Evolutionary conservation across 2,797 vertebrate species (phyloP).

Genomic region (Cottoperca gobio): DNA sequence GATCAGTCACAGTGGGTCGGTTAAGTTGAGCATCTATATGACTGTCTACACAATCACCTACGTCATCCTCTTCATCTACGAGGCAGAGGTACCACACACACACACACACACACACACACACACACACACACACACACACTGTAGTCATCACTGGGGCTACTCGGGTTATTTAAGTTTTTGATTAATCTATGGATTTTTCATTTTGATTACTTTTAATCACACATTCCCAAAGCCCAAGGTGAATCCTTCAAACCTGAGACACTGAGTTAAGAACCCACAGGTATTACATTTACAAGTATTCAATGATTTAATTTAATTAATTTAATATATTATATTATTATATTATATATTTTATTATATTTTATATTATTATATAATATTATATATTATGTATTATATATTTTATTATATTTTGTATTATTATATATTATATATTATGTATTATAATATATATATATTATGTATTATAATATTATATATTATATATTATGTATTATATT

Average conservation of each 20-base stretch:
- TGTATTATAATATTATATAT: too few species aligned
- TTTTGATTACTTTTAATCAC: background rate
- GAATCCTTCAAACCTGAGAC: background rate
- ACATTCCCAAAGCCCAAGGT: background rate
- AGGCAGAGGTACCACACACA: slow-evolving; percentile 86
- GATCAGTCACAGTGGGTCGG: slow-evolving; percentile 92
- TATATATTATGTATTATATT: too few species aligned
- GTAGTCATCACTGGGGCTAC: background rate
- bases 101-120: slow-evolving; percentile 9
- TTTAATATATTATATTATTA: too few species aligned
- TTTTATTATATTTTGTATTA: too few species aligned
- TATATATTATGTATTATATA: too few species aligned
- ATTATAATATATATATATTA: too few species aligned
- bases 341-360: too few species aligned
- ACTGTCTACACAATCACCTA: slow-evolving; percentile 94
- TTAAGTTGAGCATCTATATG: slow-evolving; percentile 94
- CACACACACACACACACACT: slow-evolving; percentile 8
- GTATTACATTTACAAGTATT: background rate
- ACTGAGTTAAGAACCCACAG: background rate
- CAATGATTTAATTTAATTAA: too few species aligned
- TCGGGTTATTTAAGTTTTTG: background rate
- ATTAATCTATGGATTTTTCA: background rate
- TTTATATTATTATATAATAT: too few species aligned
- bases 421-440: too few species aligned
- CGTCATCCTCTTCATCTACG: slow-evolving; percentile 93